phyloP scores from a whole-genome alignment of 2,888 invertebrate species.

The Amblyjoppa fuscipennis region DNA sequence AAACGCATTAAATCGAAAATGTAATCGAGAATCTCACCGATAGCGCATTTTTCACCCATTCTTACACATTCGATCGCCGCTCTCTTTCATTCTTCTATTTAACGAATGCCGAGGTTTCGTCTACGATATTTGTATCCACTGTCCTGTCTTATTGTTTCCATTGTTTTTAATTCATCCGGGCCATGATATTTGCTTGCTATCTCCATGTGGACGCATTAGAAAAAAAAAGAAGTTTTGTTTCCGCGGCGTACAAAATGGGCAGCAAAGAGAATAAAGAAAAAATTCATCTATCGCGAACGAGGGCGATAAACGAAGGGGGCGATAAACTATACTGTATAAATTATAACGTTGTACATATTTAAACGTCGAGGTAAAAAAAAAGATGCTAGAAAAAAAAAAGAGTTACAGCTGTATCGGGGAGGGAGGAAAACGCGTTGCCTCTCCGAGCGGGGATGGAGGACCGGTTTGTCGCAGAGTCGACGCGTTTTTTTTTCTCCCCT shows the following conservation, averaged over 20 bases:
- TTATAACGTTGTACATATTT: slow-evolving; percentile 66
- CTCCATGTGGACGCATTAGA: neutral
- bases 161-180: slow-evolving; percentile 27
- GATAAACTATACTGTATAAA: slow-evolving; percentile 63
- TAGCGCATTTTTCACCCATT: slow-evolving; percentile 31
- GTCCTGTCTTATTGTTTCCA: slow-evolving; percentile 23
- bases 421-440: slow-evolving; percentile 47
- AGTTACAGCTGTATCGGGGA: slow-evolving; percentile 53
- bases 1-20: neutral
- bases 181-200: slow-evolving; percentile 5
- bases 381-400: slow-evolving; percentile 46
- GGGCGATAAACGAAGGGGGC: neutral
- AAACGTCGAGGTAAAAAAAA: slow-evolving; percentile 61
- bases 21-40: slow-evolving; percentile 46
- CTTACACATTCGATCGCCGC: slow-evolving; percentile 29
- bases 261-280: slow-evolving; percentile 18
- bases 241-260: slow-evolving; percentile 4
- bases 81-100: slow-evolving; percentile 35
- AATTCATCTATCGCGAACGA: slow-evolving; percentile 35
- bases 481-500: slow-evolving; percentile 28
- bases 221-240: slow-evolving; percentile 26
- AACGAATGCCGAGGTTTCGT: slow-evolving; percentile 28
- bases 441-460: slow-evolving; percentile 10
- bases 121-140: slow-evolving; percentile 47
- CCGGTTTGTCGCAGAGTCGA: slow-evolving; percentile 5